These are phyloP conservation scores for Protaetia brevitarsis DNA, from an alignment of 1,140 invertebrate species.

Conservation along the genomic window DNA sequence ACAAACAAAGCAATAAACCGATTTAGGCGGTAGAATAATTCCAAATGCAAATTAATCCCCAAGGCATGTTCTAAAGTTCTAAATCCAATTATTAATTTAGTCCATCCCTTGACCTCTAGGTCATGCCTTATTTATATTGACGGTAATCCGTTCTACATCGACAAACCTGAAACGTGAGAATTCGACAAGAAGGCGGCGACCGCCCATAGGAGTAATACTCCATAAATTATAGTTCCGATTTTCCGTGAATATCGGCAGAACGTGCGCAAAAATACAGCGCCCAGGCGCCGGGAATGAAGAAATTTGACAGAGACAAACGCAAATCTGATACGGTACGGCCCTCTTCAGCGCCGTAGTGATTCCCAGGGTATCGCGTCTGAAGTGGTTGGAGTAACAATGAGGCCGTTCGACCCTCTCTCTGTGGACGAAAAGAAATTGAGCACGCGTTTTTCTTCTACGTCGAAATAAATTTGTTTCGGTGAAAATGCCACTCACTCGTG, in stretches of 20 bases:
- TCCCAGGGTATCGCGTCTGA: not conserved
- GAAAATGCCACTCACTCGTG: not conserved
- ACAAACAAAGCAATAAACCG: too few relatives aligned
- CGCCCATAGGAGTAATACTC: too few relatives aligned
- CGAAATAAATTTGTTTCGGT: not conserved
- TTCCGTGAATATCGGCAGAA: not conserved
- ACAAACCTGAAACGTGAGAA: not conserved
- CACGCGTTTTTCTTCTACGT: not conserved
- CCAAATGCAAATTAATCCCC: too few relatives aligned
- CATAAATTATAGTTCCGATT: conserved; percentile 1
- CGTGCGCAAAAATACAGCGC: not conserved
- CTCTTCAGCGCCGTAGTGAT: not conserved
- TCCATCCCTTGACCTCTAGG: not conserved
- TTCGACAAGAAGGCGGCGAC: not conserved
- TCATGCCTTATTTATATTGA: conserved; percentile 6
- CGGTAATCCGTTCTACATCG: not conserved
- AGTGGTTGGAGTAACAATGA: not conserved
- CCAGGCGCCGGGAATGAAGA: not conserved
- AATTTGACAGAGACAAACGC: conserved; percentile 7
- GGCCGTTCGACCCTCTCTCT: not conserved
- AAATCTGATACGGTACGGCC: conserved; percentile 7
- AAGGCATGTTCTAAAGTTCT: too few relatives aligned
- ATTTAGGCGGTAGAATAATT: too few relatives aligned
- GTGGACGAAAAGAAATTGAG: not conserved
- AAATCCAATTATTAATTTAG: conserved; percentile 6